Percentiles rank a stretch among this genome's conserved stretches.
Evolutionary conservation across 2,113 vertebrate genomes (phyloP).

Genomic region (Canis aureus): DNA sequence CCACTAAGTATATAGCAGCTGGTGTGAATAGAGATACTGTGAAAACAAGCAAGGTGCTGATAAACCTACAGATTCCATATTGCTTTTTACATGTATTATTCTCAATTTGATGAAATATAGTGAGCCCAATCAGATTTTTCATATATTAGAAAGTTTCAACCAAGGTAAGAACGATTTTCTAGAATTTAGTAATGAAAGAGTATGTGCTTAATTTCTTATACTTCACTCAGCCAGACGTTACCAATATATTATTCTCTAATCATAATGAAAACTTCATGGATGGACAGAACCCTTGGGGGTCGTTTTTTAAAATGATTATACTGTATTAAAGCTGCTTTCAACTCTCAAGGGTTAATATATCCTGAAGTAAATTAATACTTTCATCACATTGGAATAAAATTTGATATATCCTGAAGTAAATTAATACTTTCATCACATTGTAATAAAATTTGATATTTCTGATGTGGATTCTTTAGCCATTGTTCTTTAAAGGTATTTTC

Average conservation of each 20-base stretch:
- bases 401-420: not conserved
- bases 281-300: not conserved
- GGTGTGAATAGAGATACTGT: constrained; percentile 26
- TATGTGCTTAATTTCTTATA: not conserved
- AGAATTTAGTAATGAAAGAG: not conserved
- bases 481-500: constrained; percentile 13
- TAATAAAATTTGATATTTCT: not conserved
- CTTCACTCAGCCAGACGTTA: not conserved
- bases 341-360: not conserved
- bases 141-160: not conserved
- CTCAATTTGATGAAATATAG: not conserved
- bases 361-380: not conserved
- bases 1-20: constrained; percentile 39
- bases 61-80: constrained; percentile 55
- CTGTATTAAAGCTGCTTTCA: not conserved
- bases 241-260: not conserved
- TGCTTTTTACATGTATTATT: constrained; percentile 42
- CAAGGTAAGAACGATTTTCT: constrained; percentile 35
- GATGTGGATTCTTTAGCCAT: not conserved
- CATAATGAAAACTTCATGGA: not conserved
- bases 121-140: constrained; percentile 1
- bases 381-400: not conserved
- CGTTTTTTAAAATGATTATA: not conserved
- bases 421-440: not conserved
- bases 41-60: constrained; percentile 45